Conservation (phyloP, 2,797 vertebrate species). For the Rhabdomys pumilio region DNA sequence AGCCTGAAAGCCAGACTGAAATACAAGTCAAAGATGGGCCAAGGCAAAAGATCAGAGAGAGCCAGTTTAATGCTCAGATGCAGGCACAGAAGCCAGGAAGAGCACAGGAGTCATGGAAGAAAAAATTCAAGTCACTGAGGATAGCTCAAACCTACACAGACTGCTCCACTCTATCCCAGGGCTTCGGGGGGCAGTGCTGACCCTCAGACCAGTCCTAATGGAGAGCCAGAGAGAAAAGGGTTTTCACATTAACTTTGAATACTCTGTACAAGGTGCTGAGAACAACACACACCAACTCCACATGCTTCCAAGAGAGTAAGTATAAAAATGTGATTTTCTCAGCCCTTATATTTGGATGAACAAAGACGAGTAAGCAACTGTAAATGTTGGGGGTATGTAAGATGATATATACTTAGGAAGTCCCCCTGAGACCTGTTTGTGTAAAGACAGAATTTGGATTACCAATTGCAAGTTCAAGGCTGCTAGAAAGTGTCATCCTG, state of each 20-base stretch:
- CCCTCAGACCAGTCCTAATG: neutral
- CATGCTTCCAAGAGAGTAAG: neutral
- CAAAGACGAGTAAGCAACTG: neutral
- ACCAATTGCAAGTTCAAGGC: neutral
- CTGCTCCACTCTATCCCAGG: neutral
- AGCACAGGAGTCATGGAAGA: constrained; percentile 61
- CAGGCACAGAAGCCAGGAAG: neutral
- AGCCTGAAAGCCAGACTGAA: neutral
- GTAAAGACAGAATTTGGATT: neutral
- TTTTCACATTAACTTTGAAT: neutral
- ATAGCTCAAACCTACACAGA: neutral
- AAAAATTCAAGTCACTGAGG: neutral
- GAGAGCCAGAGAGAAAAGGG: neutral
- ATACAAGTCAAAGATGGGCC: neutral
- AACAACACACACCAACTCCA: neutral
- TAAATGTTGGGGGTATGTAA: neutral
- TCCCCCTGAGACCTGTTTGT: neutral
- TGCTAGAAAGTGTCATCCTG: neutral
- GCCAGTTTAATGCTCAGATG: neutral
- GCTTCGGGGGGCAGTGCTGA: neutral
- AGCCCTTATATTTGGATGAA: neutral
- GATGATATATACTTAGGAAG: too few species aligned
- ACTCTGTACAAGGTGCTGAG: neutral
- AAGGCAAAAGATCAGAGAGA: neutral
- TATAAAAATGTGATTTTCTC: neutral